A percentile compares a stretch with the other conserved stretches of the same genome.
These are phyloP conservation scores for Mormyrus hasselquistii DNA, from an alignment of 2,797 vertebrate species.

Conservation along the genomic window DNA sequence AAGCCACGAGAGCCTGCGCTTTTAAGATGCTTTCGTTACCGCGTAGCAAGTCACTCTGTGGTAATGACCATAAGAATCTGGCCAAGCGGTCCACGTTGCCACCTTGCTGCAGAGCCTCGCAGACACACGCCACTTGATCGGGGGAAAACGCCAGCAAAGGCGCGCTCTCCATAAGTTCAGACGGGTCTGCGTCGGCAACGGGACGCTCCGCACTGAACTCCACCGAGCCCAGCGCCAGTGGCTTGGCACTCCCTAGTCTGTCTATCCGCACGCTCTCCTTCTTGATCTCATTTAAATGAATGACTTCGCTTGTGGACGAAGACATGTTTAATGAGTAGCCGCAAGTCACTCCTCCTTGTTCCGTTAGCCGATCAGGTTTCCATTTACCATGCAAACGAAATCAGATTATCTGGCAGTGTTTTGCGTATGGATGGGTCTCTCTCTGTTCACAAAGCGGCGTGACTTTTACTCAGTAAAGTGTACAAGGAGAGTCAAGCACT, in stretches of 20 bases:
- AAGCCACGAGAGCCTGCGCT: conserved; percentile 92
- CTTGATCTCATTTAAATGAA: conserved; percentile 81
- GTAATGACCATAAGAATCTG: conserved; percentile 93
- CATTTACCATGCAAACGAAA: conserved; percentile 86
- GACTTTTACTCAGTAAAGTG: conserved; percentile 84
- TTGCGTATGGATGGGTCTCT: conserved; percentile 79
- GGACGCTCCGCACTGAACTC: conserved; percentile 72
- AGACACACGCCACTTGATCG: conserved; percentile 96
- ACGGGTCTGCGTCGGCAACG: conserved; percentile 58
- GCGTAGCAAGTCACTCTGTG: conserved; percentile 89
- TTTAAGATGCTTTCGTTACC: conserved; percentile 96
- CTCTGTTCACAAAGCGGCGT: conserved; percentile 72
- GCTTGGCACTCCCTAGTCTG: conserved; percentile 74
- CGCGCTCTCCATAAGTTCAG: conserved; percentile 78
- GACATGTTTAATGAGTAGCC: conserved; percentile 81
- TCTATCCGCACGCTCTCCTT: conserved; percentile 84
- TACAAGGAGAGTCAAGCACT: conserved; percentile 57
- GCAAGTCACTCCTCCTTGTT: conserved; percentile 74
- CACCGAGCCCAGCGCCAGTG: conserved; percentile 72
- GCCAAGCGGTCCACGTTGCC: conserved; percentile 95
- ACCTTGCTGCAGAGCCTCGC: conserved; percentile 95
- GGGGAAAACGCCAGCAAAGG: conserved; percentile 89
- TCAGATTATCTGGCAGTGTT: conserved; percentile 77
- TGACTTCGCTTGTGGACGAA: conserved; percentile 82
- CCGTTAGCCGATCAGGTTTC: conserved; percentile 88